phyloP scores from a whole-genome alignment of 2,113 vertebrate genomes.

The Melanerpes formicivorus region DNA sequence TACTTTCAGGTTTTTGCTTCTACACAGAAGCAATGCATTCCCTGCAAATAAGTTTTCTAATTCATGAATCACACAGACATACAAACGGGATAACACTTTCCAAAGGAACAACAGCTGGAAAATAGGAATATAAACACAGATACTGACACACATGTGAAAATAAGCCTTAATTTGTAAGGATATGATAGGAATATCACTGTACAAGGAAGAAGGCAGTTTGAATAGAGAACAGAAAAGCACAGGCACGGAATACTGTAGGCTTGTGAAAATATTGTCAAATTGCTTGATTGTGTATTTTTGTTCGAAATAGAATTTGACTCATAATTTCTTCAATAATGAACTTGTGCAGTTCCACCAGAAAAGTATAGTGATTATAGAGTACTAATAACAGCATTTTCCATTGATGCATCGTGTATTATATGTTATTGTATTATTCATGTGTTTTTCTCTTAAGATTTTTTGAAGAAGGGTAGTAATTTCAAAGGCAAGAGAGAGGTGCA shows the following conservation, averaged over 20 bases:
- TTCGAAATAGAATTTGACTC: conserved; percentile 9
- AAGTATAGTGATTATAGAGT: background rate
- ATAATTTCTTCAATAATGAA: conserved; percentile 7
- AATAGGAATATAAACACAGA: background rate
- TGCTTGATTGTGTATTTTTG: background rate
- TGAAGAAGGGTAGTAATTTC: conserved; percentile 17
- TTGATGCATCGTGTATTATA: background rate
- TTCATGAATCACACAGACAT: background rate
- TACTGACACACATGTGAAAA: background rate
- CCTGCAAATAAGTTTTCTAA: background rate
- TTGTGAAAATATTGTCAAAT: background rate
- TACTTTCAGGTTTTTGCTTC: background rate
- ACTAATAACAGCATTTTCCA: conserved; percentile 10
- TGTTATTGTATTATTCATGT: conserved; percentile 37
- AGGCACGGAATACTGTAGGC: background rate
- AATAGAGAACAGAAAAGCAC: background rate
- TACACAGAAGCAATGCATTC: background rate
- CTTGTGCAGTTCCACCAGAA: background rate
- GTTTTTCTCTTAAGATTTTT: background rate
- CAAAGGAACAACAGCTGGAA: background rate
- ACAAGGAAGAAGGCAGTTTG: background rate
- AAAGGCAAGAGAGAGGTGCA: background rate
- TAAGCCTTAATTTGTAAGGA: background rate
- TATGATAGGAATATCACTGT: background rate
- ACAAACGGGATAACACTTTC: background rate